Evolutionary conservation across 1,140 invertebrate species (phyloP).

Genomic region (Copidosoma floridanum): DNA sequence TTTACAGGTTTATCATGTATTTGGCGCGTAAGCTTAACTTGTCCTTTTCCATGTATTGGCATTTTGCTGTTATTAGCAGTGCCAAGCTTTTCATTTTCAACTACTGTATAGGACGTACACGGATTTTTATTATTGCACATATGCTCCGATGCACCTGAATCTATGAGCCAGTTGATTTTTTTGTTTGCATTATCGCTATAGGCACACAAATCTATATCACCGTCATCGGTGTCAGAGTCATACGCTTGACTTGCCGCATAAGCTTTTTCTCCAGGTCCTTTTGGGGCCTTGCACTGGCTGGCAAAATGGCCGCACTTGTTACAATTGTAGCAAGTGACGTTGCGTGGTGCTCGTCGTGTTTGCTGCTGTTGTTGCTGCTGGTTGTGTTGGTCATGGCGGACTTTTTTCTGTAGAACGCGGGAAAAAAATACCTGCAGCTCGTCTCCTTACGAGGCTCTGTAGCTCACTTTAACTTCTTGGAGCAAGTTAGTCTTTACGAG

Average conservation of each 20-base stretch:
- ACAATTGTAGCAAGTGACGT: neutral
- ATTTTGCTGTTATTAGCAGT: neutral
- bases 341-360: neutral
- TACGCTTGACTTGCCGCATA: neutral
- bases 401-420: neutral
- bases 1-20: neutral
- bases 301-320: neutral
- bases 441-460: neutral
- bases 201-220: neutral
- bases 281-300: neutral
- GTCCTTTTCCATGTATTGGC: neutral
- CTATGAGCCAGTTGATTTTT: neutral
- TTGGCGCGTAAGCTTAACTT: neutral
- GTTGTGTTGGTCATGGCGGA: neutral
- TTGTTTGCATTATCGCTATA: neutral
- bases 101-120: neutral
- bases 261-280: neutral
- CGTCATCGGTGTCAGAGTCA: neutral
- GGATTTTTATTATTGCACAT: neutral
- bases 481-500: neutral
- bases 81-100: neutral
- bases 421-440: neutral
- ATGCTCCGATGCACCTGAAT: neutral
- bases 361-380: neutral
- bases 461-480: neutral